Percentiles rank a stretch among this genome's conserved stretches.
Conservation (phyloP, 2,888 invertebrate genomes). For the Orthosia gothica region DNA sequence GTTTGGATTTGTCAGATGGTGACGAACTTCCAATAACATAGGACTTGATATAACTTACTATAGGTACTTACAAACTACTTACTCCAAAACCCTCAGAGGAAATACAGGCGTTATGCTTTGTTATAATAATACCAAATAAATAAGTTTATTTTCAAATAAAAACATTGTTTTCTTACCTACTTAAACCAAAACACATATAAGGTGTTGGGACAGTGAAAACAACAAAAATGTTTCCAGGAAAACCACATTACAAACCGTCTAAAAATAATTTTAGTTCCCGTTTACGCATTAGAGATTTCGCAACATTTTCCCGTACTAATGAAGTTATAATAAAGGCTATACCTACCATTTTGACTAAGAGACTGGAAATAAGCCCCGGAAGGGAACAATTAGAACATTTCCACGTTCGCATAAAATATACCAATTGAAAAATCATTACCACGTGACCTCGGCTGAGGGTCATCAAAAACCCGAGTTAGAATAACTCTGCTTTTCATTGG, state of each 20-base stretch:
- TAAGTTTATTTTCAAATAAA: too few relatives aligned
- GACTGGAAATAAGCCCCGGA: neutral
- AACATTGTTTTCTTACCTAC: too few relatives aligned
- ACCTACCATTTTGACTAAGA: neutral
- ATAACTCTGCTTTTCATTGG: slow-evolving; percentile 1
- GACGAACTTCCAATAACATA: too few relatives aligned
- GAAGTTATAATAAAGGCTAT: neutral
- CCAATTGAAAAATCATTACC: neutral
- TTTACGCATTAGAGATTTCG: neutral
- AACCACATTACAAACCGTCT: neutral
- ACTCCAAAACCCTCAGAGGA: too few relatives aligned
- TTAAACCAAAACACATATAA: too few relatives aligned
- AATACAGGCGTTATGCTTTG: too few relatives aligned
- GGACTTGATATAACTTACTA: too few relatives aligned
- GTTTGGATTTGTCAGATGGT: too few relatives aligned
- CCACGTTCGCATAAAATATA: neutral
- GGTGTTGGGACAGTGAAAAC: too few relatives aligned
- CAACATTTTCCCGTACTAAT: neutral
- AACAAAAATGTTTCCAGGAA: neutral
- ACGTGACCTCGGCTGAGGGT: neutral
- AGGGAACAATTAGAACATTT: neutral
- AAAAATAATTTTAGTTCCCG: neutral
- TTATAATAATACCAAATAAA: too few relatives aligned
- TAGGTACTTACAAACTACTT: too few relatives aligned
- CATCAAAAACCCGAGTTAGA: neutral